Base-by-base conservation (phyloP, 2,888 invertebrate genomes). In the Oligia fasciuncula region DNA sequence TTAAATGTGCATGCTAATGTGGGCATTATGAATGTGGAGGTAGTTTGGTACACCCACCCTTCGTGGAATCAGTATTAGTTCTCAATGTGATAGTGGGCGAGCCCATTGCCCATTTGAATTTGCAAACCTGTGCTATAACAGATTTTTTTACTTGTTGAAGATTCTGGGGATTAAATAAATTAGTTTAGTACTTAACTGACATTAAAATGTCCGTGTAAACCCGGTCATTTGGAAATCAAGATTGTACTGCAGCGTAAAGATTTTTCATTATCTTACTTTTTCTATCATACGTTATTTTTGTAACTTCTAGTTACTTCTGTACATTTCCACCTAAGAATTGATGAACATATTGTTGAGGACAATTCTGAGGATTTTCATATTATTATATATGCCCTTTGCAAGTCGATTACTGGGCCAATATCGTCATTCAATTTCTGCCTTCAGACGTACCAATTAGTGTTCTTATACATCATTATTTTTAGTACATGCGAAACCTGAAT, bases 71-170 rank as follows among this genome's bases (percentile, higher is more conserved):
- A 63, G 79, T 67, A 70, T 83, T 60, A 83, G 63, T 40, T 57
- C 23, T 57, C 69, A 63, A 70, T 66, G 77, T 51, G 57, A 70
- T 83, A 54, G 86, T 86, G 84, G 84, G 86, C 87, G 87, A 77
- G 19, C n/a, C 51, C 49, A 77, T 74, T 63, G 54, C 71, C 77
- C 73, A 78, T 74, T 87, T 43, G 66, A 77, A 84, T 84, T 86
- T 86, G 84, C 86, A 86, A 86, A 60, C 77, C 66, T 19, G 83
- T 35, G 49, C 77, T 71, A 84, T 86, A 73, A 83, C 43, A 14
- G n/a, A 23, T 68, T 85, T 80, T 84, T 75, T 76, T 85, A 17
- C 68, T 35, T 65, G 9, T 62, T 74, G 5, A 46, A n/a, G 67
- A 72, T 85, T 49, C 1, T 62, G 1, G 35, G 3, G 5, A 3